phyloP scores from a whole-genome alignment of 1,140 invertebrate species.

The Drosophila seguyi region DNA sequence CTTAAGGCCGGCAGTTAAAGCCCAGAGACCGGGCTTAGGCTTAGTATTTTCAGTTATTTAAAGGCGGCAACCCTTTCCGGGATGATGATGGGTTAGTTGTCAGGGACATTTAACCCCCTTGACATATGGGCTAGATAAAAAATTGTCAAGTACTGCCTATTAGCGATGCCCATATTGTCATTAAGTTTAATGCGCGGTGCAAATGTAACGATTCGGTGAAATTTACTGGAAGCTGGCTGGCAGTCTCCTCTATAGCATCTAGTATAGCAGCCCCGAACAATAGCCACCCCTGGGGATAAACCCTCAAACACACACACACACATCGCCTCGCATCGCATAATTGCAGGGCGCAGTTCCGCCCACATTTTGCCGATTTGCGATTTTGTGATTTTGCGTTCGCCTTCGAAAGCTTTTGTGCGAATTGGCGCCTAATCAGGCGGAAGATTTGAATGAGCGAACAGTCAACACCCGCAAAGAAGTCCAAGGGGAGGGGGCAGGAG shows the following conservation, averaged over 20 bases:
- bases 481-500: too few relatives aligned
- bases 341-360: constrained; percentile 70
- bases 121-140: constrained; percentile 57
- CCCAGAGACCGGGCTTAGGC: constrained; percentile 29
- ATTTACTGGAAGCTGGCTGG: constrained; percentile 80
- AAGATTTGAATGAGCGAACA: constrained; percentile 82
- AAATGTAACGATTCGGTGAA: constrained; percentile 82
- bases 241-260: too few relatives aligned
- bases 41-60: constrained; percentile 21
- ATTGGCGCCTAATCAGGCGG: constrained; percentile 84
- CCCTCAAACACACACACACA: constrained; percentile 21
- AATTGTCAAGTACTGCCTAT: constrained; percentile 17
- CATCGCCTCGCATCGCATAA: constrained; percentile 53
- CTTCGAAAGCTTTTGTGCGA: constrained; percentile 64
- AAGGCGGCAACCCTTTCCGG: constrained; percentile 47
- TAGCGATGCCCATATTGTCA: constrained; percentile 69
- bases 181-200: constrained; percentile 68
- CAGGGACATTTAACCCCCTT: constrained; percentile 56
- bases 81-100: constrained; percentile 38
- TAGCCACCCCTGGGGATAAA: constrained; percentile 43
- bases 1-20: constrained; percentile 55
- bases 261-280: constrained; percentile 12
- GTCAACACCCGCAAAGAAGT: constrained; percentile 56
- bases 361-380: constrained; percentile 45
- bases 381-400: constrained; percentile 18